Percentiles rank a stretch among this genome's conserved stretches.
Evolutionary conservation across 2,888 invertebrate species (phyloP).

Genomic region (Melieria omissa): DNA sequence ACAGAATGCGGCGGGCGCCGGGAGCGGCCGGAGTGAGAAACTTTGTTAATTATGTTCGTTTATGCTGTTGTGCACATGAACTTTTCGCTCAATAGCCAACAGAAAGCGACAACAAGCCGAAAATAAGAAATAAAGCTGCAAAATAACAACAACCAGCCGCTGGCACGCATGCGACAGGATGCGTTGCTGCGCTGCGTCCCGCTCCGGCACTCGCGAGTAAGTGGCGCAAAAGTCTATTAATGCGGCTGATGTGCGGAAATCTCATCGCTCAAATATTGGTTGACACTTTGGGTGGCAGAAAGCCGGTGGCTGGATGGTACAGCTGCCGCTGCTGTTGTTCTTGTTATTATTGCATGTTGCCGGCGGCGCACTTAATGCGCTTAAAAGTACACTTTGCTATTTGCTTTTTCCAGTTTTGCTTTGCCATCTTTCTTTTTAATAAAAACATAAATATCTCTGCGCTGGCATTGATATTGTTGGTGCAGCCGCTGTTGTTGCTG

Average conservation of each 20-base stretch:
- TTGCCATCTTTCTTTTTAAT: slow-evolving; percentile 8
- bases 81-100: background rate
- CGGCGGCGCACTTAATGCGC: slow-evolving; percentile 21
- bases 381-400: slow-evolving; percentile 24
- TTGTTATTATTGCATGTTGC: background rate
- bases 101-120: background rate
- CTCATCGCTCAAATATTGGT: slow-evolving; percentile 39
- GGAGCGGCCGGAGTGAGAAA: slow-evolving; percentile 11
- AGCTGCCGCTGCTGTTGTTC: slow-evolving; percentile 9
- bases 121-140: background rate
- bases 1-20: too few relatives aligned
- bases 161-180: too few relatives aligned
- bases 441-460: background rate
- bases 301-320: background rate
- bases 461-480: too few relatives aligned
- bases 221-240: slow-evolving; percentile 7
- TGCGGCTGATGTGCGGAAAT: slow-evolving; percentile 23
- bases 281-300: slow-evolving; percentile 37
- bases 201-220: background rate
- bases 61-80: slow-evolving; percentile 4
- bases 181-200: too few relatives aligned
- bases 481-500: too few relatives aligned
- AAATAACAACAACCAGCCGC: too few relatives aligned
- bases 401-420: background rate
- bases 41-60: slow-evolving; percentile 34